phyloP scores from a whole-genome alignment of 92 coral and sea anemone species.

The Phenganax stokvisi region DNA sequence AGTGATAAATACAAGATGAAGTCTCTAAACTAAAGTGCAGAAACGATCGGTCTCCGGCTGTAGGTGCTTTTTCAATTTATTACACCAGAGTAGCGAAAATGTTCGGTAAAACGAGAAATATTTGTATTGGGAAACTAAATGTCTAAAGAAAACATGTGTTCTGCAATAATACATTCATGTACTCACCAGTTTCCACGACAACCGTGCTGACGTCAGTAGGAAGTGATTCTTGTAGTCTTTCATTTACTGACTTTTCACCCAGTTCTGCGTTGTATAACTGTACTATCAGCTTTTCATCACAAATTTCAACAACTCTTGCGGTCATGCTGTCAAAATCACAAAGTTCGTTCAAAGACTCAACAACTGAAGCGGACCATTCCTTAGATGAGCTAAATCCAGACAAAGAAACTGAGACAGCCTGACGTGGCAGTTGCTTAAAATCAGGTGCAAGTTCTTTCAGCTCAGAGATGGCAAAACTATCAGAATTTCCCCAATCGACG shows the following conservation, averaged over 20 bases:
- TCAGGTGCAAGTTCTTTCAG: slow-evolving; percentile 49
- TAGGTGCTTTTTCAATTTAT: too few species aligned
- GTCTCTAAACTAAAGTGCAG: too few species aligned
- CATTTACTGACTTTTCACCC: neutral
- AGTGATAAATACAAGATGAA: too few species aligned
- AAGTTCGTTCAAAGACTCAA: neutral
- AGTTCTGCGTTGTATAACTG: neutral
- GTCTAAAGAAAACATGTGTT: too few species aligned
- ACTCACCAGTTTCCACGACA: neutral
- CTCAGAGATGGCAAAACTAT: slow-evolving; percentile 36
- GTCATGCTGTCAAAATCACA: slow-evolving; percentile 4
- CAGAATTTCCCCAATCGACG: slow-evolving; percentile 67
- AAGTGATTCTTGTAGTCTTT: neutral
- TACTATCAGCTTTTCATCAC: neutral
- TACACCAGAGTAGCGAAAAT: too few species aligned
- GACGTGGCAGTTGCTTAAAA: slow-evolving; percentile 55
- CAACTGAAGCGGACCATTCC: neutral
- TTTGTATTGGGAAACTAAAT: too few species aligned
- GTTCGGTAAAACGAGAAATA: too few species aligned
- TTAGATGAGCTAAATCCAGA: slow-evolving; percentile 43
- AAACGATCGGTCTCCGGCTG: too few species aligned
- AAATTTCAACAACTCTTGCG: neutral
- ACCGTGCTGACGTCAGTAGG: neutral
- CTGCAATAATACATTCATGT: too few species aligned
- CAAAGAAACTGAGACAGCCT: slow-evolving; percentile 53